phyloP scores from a whole-genome alignment of 2,888 invertebrate genomes.

The Tipula vernalis region DNA sequence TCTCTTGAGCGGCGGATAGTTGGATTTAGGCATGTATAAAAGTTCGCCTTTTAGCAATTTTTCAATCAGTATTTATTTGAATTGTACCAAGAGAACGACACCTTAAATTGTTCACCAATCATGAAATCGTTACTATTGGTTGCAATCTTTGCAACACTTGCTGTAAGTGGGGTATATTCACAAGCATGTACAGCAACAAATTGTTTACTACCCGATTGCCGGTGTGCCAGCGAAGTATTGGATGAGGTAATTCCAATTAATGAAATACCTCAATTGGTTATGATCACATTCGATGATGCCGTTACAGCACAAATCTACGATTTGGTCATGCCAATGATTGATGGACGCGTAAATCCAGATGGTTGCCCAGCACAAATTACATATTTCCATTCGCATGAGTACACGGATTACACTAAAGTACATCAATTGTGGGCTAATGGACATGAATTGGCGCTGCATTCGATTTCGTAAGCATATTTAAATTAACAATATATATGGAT shows the following conservation, averaged over 20 bases:
- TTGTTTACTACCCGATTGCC: constrained; percentile 24
- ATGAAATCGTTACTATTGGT: neutral
- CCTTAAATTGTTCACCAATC: neutral
- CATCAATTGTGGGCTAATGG: constrained; percentile 44
- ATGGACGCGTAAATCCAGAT: constrained; percentile 47
- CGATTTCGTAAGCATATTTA: constrained; percentile 45
- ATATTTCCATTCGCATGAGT: constrained; percentile 60
- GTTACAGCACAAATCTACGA: constrained; percentile 42
- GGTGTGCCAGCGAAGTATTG: constrained; percentile 26
- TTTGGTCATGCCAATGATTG: constrained; percentile 42
- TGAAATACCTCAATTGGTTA: constrained; percentile 40
- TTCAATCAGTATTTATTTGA: neutral
- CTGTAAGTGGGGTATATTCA: neutral
- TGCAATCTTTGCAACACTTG: neutral
- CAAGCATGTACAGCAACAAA: neutral
- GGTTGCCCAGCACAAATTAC: constrained; percentile 49
- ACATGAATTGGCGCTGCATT: constrained; percentile 58
- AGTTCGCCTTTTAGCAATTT: neutral
- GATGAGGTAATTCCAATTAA: constrained; percentile 21
- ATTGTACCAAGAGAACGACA: neutral
- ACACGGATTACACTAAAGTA: constrained; percentile 50
- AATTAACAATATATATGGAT: too few relatives aligned
- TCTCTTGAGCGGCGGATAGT: neutral
- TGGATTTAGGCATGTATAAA: neutral
- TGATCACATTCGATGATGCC: constrained; percentile 54